Percentiles rank a stretch among this genome's conserved stretches.
Evolutionary conservation across 2,113 vertebrate species (phyloP).

Genomic region (Spea multiplicata): DNA sequence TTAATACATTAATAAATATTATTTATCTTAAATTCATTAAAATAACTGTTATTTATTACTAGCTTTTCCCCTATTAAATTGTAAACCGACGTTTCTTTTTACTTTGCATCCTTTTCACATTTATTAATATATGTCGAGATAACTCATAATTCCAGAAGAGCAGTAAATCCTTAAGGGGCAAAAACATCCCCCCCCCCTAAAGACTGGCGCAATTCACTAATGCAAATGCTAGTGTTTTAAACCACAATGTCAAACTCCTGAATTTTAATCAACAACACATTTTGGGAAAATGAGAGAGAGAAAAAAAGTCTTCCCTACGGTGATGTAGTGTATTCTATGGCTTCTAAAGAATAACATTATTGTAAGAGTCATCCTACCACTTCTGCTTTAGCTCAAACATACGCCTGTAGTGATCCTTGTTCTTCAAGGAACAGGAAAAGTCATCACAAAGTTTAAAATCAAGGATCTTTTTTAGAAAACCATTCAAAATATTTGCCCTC

Average conservation of each 20-base stretch:
- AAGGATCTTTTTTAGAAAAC: not conserved
- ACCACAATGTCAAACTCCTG: not conserved
- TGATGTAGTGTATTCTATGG: conserved; percentile 8
- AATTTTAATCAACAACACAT: conserved; percentile 30
- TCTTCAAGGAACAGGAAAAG: too few species aligned
- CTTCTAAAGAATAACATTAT: conserved; percentile 23
- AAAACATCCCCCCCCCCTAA: not conserved
- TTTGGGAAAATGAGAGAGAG: not conserved
- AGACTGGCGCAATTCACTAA: not conserved
- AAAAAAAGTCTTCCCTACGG: conserved; percentile 7
- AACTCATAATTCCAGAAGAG: too few species aligned
- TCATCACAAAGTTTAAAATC: not conserved
- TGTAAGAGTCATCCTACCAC: conserved; percentile 9
- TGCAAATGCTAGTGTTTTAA: not conserved
- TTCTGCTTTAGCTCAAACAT: conserved; percentile 18
- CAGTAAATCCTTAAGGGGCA: not conserved
- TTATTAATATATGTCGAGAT: too few species aligned
- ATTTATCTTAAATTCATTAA: too few species aligned
- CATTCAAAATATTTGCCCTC: conserved; percentile 4
- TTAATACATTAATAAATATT: too few species aligned
- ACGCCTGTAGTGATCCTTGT: conserved; percentile 4
- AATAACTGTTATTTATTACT: too few species aligned
- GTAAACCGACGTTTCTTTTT: too few species aligned
- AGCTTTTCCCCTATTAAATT: too few species aligned
- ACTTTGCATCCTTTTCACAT: too few species aligned